These are phyloP conservation scores for Ceratina calcarata DNA, from an alignment of 1,140 invertebrate genomes.

Conservation along the genomic window DNA sequence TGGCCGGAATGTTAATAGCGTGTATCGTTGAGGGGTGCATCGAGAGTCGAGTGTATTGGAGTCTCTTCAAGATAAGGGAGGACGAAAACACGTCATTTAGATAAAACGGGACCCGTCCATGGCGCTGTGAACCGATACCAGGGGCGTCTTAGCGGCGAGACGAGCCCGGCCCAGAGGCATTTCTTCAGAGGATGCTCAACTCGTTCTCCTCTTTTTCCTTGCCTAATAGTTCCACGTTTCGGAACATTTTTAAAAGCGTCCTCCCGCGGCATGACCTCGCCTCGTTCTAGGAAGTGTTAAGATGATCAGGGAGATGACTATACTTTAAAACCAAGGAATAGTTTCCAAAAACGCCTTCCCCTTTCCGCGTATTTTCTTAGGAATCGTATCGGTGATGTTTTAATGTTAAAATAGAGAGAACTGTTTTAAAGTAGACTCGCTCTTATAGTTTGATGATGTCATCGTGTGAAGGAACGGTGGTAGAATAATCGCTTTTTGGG, in stretches of 20 bases:
- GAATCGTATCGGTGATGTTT: neutral
- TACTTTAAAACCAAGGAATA: neutral
- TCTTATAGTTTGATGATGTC: neutral
- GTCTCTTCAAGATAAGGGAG: slow-evolving; percentile 71
- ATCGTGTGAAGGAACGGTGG: neutral
- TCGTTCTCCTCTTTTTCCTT: neutral
- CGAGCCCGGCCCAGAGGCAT: slow-evolving; percentile 42
- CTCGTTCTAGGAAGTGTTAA: slow-evolving; percentile 49
- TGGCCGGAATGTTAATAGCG: slow-evolving; percentile 70
- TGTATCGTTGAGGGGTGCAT: slow-evolving; percentile 58
- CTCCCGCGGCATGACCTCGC: slow-evolving; percentile 41
- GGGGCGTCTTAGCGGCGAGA: slow-evolving; percentile 64
- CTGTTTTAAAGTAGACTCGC: neutral
- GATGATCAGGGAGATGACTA: slow-evolving; percentile 43
- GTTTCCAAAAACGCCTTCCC: neutral
- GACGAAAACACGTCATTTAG: slow-evolving; percentile 76
- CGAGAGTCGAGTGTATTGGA: slow-evolving; percentile 62
- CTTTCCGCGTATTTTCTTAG: neutral
- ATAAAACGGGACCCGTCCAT: slow-evolving; percentile 66
- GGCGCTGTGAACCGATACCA: slow-evolving; percentile 52
- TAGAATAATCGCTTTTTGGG: neutral
- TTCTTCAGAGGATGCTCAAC: slow-evolving; percentile 46
- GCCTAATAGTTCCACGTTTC: neutral
- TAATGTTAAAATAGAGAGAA: neutral
- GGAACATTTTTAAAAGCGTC: slow-evolving; percentile 49